Evolutionary conservation across 2,797 vertebrate genomes (phyloP).

Genomic region (Phrynocephalus forsythii): DNA sequence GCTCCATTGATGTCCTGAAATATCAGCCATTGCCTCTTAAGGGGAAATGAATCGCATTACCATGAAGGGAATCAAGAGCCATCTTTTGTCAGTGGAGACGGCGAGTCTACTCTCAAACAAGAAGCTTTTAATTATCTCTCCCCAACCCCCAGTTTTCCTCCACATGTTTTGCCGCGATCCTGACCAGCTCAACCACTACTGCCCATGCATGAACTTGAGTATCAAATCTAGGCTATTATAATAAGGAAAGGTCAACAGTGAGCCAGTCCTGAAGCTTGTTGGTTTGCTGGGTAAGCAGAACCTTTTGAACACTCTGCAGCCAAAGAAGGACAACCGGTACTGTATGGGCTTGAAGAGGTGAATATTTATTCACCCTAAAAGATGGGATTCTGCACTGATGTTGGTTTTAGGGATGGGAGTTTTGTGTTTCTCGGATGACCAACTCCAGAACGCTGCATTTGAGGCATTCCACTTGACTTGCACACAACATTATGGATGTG

Average conservation of each 20-base stretch:
- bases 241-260: constrained; percentile 66
- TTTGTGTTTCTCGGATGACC: no score
- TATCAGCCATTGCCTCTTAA: constrained; percentile 82
- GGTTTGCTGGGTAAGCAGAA: no score
- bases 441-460: no score
- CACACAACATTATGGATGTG: no score
- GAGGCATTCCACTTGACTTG: no score
- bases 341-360: no score
- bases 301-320: no score
- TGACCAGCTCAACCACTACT: constrained; percentile 69
- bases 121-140: constrained; percentile 69
- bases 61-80: constrained; percentile 69
- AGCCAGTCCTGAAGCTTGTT: neutral
- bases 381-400: no score
- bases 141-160: constrained; percentile 23
- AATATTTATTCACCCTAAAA: no score
- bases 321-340: no score
- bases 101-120: constrained; percentile 77
- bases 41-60: constrained; percentile 77
- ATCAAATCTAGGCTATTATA: constrained; percentile 58
- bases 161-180: constrained; percentile 61
- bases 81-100: constrained; percentile 75
- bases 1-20: constrained; percentile 83
- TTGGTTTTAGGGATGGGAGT: no score
- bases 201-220: constrained; percentile 67